A percentile compares a stretch with the other conserved stretches of the same genome.
Evolutionary conservation across 2,888 invertebrate species (phyloP).

Genomic region (Xanthia icteritia): DNA sequence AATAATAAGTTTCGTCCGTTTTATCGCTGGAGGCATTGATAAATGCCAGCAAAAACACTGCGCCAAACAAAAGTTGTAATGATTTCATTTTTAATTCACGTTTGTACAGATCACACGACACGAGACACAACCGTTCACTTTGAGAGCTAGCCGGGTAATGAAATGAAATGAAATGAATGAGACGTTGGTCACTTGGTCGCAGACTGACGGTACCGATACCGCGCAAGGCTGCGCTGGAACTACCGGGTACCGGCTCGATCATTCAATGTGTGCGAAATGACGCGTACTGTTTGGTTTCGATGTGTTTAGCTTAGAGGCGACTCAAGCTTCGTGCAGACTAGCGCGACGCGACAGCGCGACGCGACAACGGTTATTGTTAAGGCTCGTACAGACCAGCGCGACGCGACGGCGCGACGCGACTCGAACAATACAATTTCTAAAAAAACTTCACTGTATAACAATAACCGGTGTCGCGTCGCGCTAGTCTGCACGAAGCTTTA

Average conservation of each 20-base stretch:
- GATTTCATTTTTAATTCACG: slow-evolving; percentile 33
- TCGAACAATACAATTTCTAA: no score
- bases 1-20: background rate
- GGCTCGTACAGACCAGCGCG: no score
- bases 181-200: slow-evolving; percentile 8
- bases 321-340: no score
- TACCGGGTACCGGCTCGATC: background rate
- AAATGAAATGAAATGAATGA: background rate
- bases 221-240: slow-evolving; percentile 21
- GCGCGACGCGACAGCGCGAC: no score
- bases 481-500: no score
- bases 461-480: no score
- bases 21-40: background rate
- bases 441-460: no score
- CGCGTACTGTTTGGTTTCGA: slow-evolving; percentile 21
- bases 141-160: background rate
- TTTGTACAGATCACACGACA: background rate
- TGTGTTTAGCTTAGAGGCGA: slow-evolving; percentile 11
- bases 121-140: slow-evolving; percentile 15
- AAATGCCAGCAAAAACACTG: slow-evolving; percentile 14
- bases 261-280: slow-evolving; percentile 20
- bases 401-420: no score
- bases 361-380: no score
- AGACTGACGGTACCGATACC: background rate
- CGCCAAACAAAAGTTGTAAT: background rate